Percentiles rank a stretch among this genome's conserved stretches.
phyloP scores from a whole-genome alignment of 2,797 vertebrate species.

The Sebastes variabilis region DNA sequence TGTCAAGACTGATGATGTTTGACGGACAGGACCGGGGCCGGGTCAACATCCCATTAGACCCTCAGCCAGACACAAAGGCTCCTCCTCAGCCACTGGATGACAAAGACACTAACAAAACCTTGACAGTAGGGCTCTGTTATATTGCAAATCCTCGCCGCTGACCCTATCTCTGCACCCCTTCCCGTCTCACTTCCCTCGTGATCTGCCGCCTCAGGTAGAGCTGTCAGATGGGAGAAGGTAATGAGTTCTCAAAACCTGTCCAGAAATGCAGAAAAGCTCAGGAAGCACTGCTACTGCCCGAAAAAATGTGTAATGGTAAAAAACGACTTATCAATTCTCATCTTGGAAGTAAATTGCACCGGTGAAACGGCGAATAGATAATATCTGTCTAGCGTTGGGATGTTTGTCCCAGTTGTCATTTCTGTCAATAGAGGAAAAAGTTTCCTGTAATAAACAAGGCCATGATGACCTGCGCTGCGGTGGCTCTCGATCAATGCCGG shows the following conservation, averaged over 20 bases:
- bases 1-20: conserved; percentile 55
- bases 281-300: not conserved
- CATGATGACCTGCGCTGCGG: not conserved
- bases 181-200: conserved; percentile 11
- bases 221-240: conserved; percentile 48
- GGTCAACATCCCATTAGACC: conserved; percentile 66
- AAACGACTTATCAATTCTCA: conserved; percentile 22
- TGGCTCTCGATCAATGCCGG: not conserved
- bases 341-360: not conserved
- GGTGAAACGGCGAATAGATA: not conserved
- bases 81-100: conserved; percentile 28
- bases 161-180: conserved; percentile 18
- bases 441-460: not conserved
- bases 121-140: conserved; percentile 44
- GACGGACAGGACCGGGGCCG: conserved; percentile 41
- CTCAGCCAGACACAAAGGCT: conserved; percentile 35
- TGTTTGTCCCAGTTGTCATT: conserved; percentile 3
- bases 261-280: conserved; percentile 14
- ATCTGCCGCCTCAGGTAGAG: conserved; percentile 36
- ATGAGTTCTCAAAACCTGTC: conserved; percentile 59
- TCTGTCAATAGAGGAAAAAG: not conserved
- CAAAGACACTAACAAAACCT: conserved; percentile 48
- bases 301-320: not conserved
- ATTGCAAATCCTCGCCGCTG: conserved; percentile 35
- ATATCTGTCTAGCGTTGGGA: not conserved